Conservation (phyloP, 2,797 vertebrate genomes). For the Oophaga sylvatica region DNA sequence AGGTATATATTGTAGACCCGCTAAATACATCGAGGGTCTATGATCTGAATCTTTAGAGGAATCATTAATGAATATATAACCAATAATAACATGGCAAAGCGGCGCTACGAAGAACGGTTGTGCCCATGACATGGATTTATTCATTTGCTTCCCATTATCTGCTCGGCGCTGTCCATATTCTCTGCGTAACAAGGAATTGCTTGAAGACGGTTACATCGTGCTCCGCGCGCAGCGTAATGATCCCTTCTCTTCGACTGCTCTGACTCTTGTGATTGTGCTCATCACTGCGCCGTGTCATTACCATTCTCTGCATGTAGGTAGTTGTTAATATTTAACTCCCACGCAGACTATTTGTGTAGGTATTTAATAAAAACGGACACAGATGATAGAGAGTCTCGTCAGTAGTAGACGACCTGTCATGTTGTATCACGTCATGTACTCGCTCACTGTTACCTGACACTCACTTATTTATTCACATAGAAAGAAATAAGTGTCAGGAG, state of each 20-base stretch:
- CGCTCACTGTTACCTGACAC: conserved; percentile 1
- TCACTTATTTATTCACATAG: conserved; percentile 7
- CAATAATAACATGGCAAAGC: background rate
- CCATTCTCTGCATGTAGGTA: background rate
- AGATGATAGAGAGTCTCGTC: conserved; percentile 17
- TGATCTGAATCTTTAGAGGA: background rate
- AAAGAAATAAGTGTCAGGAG: background rate
- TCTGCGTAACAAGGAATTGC: background rate
- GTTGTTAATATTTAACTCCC: conserved; percentile 34
- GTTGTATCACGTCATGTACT: conserved; percentile 1
- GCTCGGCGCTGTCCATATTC: background rate
- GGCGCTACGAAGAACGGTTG: background rate
- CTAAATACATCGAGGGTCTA: too few species aligned
- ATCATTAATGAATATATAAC: background rate
- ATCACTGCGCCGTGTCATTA: background rate
- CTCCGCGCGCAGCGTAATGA: background rate
- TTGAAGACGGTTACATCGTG: background rate
- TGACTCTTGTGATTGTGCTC: conserved; percentile 4
- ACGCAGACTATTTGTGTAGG: conserved; percentile 31
- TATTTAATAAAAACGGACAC: conserved; percentile 43
- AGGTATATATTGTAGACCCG: too few species aligned
- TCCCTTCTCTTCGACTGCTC: conserved; percentile 17
- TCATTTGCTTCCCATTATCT: conserved; percentile 7
- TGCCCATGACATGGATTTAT: background rate
- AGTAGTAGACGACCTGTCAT: background rate